A percentile compares a stretch with the other conserved stretches of the same genome.
Evolutionary conservation across 2,888 invertebrate genomes (phyloP).

Genomic region (Meiosimyza decipiens): DNA sequence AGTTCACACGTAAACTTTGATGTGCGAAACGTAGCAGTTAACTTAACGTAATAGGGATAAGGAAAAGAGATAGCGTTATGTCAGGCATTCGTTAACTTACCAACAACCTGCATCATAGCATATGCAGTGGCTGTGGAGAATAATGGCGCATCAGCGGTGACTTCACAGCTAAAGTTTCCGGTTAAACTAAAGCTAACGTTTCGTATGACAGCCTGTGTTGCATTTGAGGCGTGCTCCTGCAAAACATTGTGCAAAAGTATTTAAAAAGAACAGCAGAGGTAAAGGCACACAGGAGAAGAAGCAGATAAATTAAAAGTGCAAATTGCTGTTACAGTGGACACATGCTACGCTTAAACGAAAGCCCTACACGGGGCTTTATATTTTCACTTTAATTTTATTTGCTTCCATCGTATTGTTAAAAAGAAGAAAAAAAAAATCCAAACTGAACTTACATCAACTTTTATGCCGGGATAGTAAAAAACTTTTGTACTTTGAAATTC

Average conservation of each 20-base stretch:
- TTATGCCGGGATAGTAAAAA: conserved; percentile 74
- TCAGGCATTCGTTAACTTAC: conserved; percentile 68
- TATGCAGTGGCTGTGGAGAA: conserved; percentile 75
- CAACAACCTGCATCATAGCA: conserved; percentile 77
- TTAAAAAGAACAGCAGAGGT: conserved; percentile 1
- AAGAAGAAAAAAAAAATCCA: background rate
- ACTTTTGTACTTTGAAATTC: conserved; percentile 75
- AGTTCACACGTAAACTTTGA: too few species aligned
- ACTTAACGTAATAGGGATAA: too few species aligned
- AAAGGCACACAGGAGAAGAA: conserved; percentile 10
- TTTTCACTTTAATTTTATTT: conserved; percentile 29
- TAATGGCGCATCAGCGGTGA: conserved; percentile 76
- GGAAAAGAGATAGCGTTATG: background rate
- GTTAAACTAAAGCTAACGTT: conserved; percentile 76
- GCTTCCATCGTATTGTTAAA: conserved; percentile 36
- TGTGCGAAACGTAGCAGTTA: too few species aligned
- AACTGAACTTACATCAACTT: conserved; percentile 73
- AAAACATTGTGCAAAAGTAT: conserved; percentile 40
- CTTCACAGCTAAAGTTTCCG: conserved; percentile 79
- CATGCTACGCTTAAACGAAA: background rate
- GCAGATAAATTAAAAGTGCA: conserved; percentile 33
- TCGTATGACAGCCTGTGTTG: conserved; percentile 75
- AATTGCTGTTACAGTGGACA: conserved; percentile 31
- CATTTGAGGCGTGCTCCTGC: conserved; percentile 76
- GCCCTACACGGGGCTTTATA: background rate